These are phyloP conservation scores for Eristalis arbustorum DNA, from an alignment of 2,888 invertebrate genomes.

Conservation along the genomic window DNA sequence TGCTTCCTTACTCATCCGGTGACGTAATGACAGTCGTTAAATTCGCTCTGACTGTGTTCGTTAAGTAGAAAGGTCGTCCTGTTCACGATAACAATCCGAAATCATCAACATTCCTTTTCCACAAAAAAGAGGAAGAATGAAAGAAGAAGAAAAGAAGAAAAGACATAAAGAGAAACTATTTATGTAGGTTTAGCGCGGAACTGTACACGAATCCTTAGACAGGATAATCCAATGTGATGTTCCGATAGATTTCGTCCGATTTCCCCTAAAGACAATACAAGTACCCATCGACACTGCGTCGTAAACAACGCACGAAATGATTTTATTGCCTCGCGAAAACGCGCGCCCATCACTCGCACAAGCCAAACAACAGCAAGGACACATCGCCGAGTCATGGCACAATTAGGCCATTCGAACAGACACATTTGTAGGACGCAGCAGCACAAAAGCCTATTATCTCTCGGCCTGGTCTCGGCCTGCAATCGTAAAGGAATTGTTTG, in stretches of 20 bases:
- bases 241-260: background rate
- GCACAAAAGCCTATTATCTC: constrained; percentile 54
- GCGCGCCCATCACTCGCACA: constrained; percentile 38
- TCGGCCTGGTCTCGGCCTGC: constrained; percentile 36
- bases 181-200: background rate
- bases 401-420: background rate
- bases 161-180: background rate
- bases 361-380: constrained; percentile 52
- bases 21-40: background rate
- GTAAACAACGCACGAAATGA: constrained; percentile 31
- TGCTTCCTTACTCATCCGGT: background rate
- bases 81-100: background rate
- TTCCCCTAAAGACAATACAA: background rate
- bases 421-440: background rate
- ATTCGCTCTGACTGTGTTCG: background rate
- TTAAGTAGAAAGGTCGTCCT: background rate
- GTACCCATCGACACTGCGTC: background rate
- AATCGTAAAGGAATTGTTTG: constrained; percentile 47
- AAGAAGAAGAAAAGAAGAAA: background rate
- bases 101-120: background rate
- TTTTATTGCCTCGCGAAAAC: constrained; percentile 57
- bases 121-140: background rate
- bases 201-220: background rate
- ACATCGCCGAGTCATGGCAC: background rate
- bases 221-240: background rate